Evolutionary conservation across 2,888 invertebrate genomes (phyloP).

Genomic region (Dichetophora obliterata): DNA sequence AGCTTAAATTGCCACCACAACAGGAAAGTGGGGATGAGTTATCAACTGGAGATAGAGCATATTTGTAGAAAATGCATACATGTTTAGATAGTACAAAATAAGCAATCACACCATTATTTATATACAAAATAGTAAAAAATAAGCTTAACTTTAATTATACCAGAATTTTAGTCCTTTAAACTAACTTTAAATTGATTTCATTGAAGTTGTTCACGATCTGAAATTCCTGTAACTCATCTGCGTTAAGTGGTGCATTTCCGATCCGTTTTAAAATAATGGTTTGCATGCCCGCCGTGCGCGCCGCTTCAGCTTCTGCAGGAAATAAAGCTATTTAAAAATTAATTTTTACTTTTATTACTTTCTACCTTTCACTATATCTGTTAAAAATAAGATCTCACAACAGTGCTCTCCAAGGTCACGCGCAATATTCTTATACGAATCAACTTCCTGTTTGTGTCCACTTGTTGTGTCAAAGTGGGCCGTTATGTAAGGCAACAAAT

Average conservation of each 20-base stretch:
- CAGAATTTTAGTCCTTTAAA: neutral
- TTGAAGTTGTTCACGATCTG: constrained; percentile 75
- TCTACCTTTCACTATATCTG: constrained; percentile 85
- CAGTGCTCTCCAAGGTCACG: constrained; percentile 74
- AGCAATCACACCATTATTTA: neutral
- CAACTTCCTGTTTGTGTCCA: constrained; percentile 83
- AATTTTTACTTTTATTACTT: neutral
- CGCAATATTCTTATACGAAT: constrained; percentile 85
- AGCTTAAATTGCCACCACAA: constrained; percentile 40
- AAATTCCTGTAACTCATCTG: constrained; percentile 73
- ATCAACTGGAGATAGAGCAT: constrained; percentile 66
- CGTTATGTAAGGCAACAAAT: constrained; percentile 79
- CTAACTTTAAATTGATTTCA: neutral
- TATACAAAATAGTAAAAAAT: no score
- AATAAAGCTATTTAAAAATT: neutral
- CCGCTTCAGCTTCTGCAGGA: constrained; percentile 85
- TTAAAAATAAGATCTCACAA: constrained; percentile 85
- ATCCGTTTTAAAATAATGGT: constrained; percentile 81
- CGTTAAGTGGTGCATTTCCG: constrained; percentile 80
- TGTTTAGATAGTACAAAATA: constrained; percentile 9
- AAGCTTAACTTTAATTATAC: no score
- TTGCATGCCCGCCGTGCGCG: constrained; percentile 79
- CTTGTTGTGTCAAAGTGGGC: constrained; percentile 90
- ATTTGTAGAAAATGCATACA: constrained; percentile 52
- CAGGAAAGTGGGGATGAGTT: constrained; percentile 64